Evolutionary conservation across 2,113 vertebrate species (phyloP).

Genomic region (Microcebus ravelobensis): DNA sequence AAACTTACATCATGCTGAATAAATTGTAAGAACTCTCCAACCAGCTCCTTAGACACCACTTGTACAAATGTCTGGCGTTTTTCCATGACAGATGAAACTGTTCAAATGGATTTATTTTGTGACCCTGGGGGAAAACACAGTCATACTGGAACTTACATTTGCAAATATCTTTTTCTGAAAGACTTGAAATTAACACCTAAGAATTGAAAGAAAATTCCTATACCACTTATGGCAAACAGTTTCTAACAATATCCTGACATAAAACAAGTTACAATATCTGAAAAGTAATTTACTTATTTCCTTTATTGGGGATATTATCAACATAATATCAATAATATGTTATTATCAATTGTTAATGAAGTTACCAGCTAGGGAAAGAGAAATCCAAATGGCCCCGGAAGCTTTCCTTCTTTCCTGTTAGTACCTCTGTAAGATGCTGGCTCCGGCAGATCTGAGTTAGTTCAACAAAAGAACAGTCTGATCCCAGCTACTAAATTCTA

Average conservation of each 20-base stretch:
- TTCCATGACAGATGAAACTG: slow-evolving; percentile 81
- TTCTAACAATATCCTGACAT: neutral
- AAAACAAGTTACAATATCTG: neutral
- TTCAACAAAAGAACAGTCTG: neutral
- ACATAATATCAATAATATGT: neutral
- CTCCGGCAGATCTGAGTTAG: neutral
- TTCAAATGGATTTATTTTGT: neutral
- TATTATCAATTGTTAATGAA: neutral
- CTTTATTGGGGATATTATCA: neutral
- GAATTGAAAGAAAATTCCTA: neutral
- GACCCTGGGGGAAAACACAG: slow-evolving; percentile 46
- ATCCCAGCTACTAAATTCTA: neutral
- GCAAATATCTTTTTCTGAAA: neutral
- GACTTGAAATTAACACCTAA: neutral
- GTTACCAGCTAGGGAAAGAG: neutral
- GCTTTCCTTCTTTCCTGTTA: neutral
- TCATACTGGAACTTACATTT: neutral
- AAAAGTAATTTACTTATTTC: neutral
- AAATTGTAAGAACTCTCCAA: slow-evolving; percentile 90
- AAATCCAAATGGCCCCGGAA: neutral
- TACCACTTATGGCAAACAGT: neutral
- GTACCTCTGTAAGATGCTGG: neutral
- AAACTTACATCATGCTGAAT: slow-evolving; percentile 90
- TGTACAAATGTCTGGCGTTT: slow-evolving; percentile 90
- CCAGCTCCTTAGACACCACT: slow-evolving; percentile 85